Conservation (phyloP, 2,797 vertebrate genomes). For the Crotalus adamanteus region DNA sequence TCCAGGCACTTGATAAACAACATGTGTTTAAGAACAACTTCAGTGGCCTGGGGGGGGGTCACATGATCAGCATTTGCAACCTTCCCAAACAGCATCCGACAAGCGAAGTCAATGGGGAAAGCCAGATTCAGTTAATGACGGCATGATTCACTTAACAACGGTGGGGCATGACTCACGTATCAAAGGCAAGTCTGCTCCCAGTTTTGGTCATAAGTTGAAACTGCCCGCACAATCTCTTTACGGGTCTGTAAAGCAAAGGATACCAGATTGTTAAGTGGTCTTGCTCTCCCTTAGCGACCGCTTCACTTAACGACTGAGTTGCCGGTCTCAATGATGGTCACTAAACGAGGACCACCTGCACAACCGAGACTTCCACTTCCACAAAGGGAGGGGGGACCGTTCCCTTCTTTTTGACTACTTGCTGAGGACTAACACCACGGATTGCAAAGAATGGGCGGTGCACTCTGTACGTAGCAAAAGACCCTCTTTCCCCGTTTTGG, state of each 20-base stretch:
- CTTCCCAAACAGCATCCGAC: too few relatives aligned
- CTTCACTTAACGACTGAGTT: neutral
- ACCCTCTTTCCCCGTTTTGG: neutral
- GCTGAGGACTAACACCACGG: neutral
- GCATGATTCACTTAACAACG: neutral
- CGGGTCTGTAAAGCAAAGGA: neutral
- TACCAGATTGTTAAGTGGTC: neutral
- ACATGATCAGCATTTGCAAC: too few relatives aligned
- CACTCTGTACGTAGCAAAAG: neutral
- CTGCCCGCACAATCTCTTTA: neutral
- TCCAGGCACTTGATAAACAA: neutral
- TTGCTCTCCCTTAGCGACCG: neutral
- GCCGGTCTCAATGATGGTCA: neutral
- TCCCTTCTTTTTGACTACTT: neutral
- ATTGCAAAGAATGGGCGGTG: neutral
- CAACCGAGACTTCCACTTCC: neutral
- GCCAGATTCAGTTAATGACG: neutral
- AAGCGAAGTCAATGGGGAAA: too few relatives aligned
- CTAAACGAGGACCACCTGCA: neutral
- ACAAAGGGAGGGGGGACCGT: neutral
- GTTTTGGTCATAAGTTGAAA: neutral
- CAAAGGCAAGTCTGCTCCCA: neutral
- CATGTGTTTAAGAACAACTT: too few relatives aligned
- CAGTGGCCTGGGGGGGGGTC: too few relatives aligned
- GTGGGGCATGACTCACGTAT: fast-evolving